These are phyloP conservation scores for Dioctria linearis DNA, from an alignment of 2,888 invertebrate genomes.

Conservation along the genomic window DNA sequence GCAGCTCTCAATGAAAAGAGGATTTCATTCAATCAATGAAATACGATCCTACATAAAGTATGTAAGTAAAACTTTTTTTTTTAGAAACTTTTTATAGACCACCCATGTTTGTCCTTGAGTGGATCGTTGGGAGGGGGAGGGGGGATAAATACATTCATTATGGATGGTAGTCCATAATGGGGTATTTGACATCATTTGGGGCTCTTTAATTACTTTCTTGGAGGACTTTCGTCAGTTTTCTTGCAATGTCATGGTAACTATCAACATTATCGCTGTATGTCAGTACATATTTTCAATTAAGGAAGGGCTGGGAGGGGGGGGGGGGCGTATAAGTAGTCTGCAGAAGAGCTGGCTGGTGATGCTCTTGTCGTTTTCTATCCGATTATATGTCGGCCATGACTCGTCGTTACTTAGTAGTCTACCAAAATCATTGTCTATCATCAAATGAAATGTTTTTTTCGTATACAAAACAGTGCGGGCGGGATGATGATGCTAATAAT, in stretches of 20 bases:
- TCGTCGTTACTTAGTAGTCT: too few relatives aligned
- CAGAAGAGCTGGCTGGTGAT: too few relatives aligned
- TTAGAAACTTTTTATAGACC: too few relatives aligned
- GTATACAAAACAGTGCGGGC: too few relatives aligned
- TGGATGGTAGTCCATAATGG: neutral
- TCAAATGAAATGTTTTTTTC: too few relatives aligned
- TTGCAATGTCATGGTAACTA: constrained; percentile 23
- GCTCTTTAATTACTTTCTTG: constrained; percentile 41
- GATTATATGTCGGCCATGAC: too few relatives aligned
- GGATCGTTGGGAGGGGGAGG: neutral
- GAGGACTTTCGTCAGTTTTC: constrained; percentile 29
- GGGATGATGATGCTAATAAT: too few relatives aligned
- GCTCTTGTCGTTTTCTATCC: too few relatives aligned
- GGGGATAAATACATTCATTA: neutral
- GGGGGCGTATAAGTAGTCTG: too few relatives aligned
- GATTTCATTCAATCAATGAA: constrained; percentile 27
- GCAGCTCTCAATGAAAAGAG: neutral
- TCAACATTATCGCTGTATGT: neutral
- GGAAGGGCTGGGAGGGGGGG: too few relatives aligned
- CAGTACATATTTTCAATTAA: neutral
- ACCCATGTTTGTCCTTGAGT: neutral
- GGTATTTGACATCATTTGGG: constrained; percentile 45
- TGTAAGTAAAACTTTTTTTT: constrained; percentile 16
- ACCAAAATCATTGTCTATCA: too few relatives aligned
- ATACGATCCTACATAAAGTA: constrained; percentile 11